Conservation (phyloP, 2,888 invertebrate species). For the Orthonychiurus folsomi region DNA sequence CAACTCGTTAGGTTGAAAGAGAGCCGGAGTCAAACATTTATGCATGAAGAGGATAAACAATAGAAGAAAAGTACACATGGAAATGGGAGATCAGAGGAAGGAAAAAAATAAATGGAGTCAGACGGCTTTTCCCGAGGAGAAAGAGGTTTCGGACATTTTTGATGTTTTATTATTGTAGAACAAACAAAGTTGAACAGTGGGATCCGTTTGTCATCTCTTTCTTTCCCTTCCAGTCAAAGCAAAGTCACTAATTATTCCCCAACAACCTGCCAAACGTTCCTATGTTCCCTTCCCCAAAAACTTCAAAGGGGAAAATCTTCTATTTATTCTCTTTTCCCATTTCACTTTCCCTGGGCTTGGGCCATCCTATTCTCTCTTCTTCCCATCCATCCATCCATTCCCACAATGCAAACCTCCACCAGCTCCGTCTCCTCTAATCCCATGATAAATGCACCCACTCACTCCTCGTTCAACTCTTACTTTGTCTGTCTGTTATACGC, state of each 20-base stretch:
- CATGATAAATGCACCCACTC: constrained; percentile 19
- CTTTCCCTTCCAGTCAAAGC: constrained; percentile 22
- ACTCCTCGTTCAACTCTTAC: constrained; percentile 1
- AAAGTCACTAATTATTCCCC: constrained; percentile 41
- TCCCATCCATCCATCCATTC: constrained; percentile 12
- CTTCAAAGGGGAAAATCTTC: constrained; percentile 39
- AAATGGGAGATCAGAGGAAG: constrained; percentile 6
- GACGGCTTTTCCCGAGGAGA: constrained; percentile 16
- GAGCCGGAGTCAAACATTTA: background rate
- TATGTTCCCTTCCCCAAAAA: constrained; percentile 34
- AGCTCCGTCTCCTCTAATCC: constrained; percentile 20
- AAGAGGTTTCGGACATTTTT: constrained; percentile 31
- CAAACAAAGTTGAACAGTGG: constrained; percentile 18
- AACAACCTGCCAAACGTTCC: constrained; percentile 40
- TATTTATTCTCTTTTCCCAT: constrained; percentile 38
- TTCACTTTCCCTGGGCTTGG: constrained; percentile 21
- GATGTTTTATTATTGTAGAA: constrained; percentile 31
- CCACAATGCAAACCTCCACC: background rate
- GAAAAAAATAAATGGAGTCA: constrained; percentile 2
- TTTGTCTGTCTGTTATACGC: background rate
- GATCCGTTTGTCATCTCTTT: constrained; percentile 15
- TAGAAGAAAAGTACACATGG: constrained; percentile 24
- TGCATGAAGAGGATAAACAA: constrained; percentile 32
- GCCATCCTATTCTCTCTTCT: constrained; percentile 7
- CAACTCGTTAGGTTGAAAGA: too few relatives aligned